Conservation (phyloP, 2,797 vertebrate genomes). For the Cossypha heuglini region DNA sequence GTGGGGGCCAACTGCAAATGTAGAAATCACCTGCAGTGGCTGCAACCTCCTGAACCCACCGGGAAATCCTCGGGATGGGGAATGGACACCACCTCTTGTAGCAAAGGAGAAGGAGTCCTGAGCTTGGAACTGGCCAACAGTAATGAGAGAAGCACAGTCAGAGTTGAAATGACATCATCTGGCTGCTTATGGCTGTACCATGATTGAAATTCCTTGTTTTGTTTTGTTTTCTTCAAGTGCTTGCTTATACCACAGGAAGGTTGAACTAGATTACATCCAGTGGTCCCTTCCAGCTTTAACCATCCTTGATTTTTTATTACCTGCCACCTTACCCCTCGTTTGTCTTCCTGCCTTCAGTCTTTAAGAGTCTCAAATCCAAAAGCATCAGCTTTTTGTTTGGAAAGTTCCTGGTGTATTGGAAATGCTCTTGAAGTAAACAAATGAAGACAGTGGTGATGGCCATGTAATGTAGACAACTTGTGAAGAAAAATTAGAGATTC, state of each 20-base stretch:
- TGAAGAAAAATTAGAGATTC: background rate
- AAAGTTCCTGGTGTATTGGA: background rate
- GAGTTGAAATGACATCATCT: background rate
- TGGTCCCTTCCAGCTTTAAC: background rate
- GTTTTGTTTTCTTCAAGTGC: background rate
- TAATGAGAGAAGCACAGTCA: background rate
- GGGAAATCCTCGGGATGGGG: background rate
- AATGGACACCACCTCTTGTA: background rate
- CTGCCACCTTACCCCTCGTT: background rate
- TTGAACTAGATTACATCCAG: background rate
- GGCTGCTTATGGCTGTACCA: background rate
- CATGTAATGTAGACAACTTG: background rate
- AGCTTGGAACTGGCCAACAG: background rate
- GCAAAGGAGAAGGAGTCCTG: background rate
- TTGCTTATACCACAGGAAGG: background rate
- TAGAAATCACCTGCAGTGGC: background rate
- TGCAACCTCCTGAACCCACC: rapidly evolving
- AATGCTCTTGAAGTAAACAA: background rate
- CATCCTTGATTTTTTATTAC: background rate
- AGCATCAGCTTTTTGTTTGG: background rate
- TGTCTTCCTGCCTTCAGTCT: background rate
- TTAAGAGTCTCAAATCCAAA: background rate
- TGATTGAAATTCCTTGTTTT: background rate
- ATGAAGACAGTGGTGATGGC: background rate
- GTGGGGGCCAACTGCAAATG: background rate